Evolutionary conservation across 1,140 invertebrate species (phyloP).

Genomic region (Aphidius gifuensis): DNA sequence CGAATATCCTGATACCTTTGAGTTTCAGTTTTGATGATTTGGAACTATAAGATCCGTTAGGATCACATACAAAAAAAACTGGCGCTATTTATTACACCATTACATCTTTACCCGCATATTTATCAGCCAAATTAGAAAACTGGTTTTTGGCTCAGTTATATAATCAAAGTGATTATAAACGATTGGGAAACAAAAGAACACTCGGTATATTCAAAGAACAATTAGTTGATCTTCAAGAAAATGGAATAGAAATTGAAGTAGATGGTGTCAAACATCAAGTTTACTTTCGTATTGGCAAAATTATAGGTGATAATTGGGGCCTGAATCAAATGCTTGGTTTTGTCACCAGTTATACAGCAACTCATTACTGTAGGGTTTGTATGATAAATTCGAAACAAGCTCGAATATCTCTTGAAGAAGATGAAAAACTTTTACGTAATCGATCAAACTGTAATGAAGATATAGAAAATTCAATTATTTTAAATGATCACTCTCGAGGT

Average conservation of each 20-base stretch:
- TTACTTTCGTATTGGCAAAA: slow-evolving; percentile 30
- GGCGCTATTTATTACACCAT: slow-evolving; percentile 23
- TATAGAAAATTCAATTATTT: too few relatives aligned
- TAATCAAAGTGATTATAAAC: slow-evolving; percentile 24
- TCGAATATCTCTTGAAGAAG: too few relatives aligned
- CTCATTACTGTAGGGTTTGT: too few relatives aligned
- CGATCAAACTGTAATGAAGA: too few relatives aligned
- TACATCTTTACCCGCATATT: slow-evolving; percentile 26
- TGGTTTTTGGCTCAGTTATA: slow-evolving; percentile 30
- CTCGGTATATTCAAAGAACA: slow-evolving; percentile 25
- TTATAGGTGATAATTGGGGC: slow-evolving; percentile 28
- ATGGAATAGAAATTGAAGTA: slow-evolving; percentile 27
- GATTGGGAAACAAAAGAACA: slow-evolving; percentile 17
- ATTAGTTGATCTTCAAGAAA: slow-evolving; percentile 19
- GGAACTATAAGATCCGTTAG: background rate
- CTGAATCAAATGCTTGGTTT: too few relatives aligned
- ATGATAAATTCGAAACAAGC: too few relatives aligned
- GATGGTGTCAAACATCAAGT: slow-evolving; percentile 16
- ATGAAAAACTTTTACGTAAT: too few relatives aligned
- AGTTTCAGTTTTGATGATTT: background rate
- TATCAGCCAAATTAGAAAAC: slow-evolving; percentile 23
- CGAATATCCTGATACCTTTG: background rate
- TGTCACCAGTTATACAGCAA: too few relatives aligned
- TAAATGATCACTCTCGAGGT: too few relatives aligned
- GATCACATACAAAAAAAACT: background rate